Conservation (phyloP, 2,888 invertebrate genomes). For the Sarcophaga rosellei region DNA sequence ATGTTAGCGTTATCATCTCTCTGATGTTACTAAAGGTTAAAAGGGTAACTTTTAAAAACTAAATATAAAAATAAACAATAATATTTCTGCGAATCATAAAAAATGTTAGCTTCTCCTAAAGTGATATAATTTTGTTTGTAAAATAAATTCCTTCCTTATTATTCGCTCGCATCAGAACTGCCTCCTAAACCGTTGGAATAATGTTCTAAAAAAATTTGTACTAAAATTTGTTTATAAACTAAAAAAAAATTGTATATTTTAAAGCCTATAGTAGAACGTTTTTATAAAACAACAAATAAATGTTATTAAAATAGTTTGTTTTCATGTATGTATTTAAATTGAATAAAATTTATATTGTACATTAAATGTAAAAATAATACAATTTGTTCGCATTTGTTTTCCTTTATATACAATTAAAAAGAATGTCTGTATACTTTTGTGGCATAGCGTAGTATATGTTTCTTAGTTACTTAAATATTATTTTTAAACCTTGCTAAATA, state of each 20-base stretch:
- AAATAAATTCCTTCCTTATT: neutral
- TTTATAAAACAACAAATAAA: conserved; percentile 7
- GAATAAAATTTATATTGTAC: too few species aligned
- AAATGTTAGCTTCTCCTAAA: neutral
- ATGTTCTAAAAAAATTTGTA: too few species aligned
- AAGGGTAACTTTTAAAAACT: too few species aligned
- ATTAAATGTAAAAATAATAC: conserved; percentile 38
- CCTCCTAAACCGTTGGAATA: too few species aligned
- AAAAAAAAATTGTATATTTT: neutral
- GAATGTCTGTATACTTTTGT: conserved; percentile 38
- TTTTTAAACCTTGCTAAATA: conserved; percentile 31
- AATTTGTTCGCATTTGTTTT: conserved; percentile 2
- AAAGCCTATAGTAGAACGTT: neutral
- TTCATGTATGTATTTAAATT: neutral
- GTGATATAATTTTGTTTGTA: neutral
- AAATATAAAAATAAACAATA: too few species aligned
- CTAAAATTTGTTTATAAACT: neutral
- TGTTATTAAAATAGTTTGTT: neutral
- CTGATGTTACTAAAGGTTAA: too few species aligned
- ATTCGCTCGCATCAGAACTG: too few species aligned
- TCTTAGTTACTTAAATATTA: conserved; percentile 27
- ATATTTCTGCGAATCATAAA: neutral
- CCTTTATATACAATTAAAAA: neutral
- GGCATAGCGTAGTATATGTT: conserved; percentile 20
- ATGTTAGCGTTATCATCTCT: too few species aligned